A percentile compares a stretch with the other conserved stretches of the same genome.
These are phyloP conservation scores for Megalonaias nervosa DNA, from an alignment of 1,140 invertebrate species.

Conservation along the genomic window DNA sequence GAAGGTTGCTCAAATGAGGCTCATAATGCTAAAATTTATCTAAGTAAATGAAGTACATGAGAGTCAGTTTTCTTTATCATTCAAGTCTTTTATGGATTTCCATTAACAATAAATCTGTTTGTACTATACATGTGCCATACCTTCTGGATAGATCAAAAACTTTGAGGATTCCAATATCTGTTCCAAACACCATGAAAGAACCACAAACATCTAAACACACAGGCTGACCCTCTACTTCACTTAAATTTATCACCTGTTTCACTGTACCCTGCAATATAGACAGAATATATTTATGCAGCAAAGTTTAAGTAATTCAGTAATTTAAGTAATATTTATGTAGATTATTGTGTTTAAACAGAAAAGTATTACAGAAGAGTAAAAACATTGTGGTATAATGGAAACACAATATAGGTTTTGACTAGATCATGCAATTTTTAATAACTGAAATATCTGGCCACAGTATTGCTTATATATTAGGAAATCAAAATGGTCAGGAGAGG, in stretches of 20 bases:
- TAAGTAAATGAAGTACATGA: background rate
- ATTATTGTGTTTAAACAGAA: too few species aligned
- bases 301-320: too few species aligned
- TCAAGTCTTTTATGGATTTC: background rate
- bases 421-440: too few species aligned
- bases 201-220: slow-evolving; percentile 87
- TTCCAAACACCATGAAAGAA: slow-evolving; percentile 87
- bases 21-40: background rate
- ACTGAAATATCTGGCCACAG: too few species aligned
- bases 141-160: slow-evolving; percentile 90
- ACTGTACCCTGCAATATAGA: slow-evolving; percentile 78
- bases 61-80: background rate
- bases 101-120: background rate
- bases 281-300: background rate
- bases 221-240: slow-evolving; percentile 86
- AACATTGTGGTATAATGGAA: too few species aligned
- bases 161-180: slow-evolving; percentile 89
- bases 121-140: slow-evolving; percentile 71
- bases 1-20: too few species aligned
- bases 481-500: too few species aligned
- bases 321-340: too few species aligned
- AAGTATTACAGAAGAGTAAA: too few species aligned
- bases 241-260: slow-evolving; percentile 81
- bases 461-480: too few species aligned
- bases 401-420: too few species aligned